Conservation (phyloP, 2,797 vertebrate genomes). For the Sternarchorhynchus goeldii region DNA sequence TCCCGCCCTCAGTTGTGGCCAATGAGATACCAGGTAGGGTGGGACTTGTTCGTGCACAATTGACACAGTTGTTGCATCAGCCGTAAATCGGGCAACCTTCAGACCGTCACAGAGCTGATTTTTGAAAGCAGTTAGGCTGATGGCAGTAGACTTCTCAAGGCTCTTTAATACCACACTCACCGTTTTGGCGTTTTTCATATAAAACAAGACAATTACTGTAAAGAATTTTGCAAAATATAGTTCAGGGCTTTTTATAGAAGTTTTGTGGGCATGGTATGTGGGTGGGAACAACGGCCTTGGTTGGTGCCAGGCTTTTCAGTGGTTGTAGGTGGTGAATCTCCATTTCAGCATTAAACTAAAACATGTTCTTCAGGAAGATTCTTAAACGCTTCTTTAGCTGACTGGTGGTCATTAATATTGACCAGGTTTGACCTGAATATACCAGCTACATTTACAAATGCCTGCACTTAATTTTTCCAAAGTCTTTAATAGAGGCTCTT, state of each 20-base stretch:
- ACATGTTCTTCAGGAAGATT: background rate
- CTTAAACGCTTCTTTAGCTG: background rate
- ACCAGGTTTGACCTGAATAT: background rate
- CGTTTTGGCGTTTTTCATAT: slow-evolving; percentile 17
- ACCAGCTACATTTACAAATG: background rate
- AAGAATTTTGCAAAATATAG: background rate
- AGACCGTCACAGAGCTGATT: no score
- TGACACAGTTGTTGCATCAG: background rate
- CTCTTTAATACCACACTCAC: background rate
- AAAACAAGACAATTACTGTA: background rate
- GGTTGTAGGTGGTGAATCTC: slow-evolving; percentile 27
- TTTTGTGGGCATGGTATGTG: slow-evolving; percentile 35
- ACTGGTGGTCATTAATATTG: background rate
- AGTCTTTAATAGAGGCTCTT: slow-evolving; percentile 19
- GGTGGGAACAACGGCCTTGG: slow-evolving; percentile 42
- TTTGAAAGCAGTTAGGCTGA: no score
- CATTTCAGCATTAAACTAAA: slow-evolving; percentile 17
- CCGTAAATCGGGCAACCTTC: no score
- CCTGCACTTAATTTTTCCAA: background rate
- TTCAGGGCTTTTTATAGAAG: slow-evolving; percentile 40
- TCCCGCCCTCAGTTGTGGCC: slow-evolving; percentile 93
- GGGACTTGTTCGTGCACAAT: background rate
- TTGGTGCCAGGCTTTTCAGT: slow-evolving; percentile 33
- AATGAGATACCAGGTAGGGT: slow-evolving; percentile 96
- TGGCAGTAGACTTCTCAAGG: background rate